Evolutionary conservation across 2,888 invertebrate genomes (phyloP).

Genomic region (Pseudococcus longispinus): DNA sequence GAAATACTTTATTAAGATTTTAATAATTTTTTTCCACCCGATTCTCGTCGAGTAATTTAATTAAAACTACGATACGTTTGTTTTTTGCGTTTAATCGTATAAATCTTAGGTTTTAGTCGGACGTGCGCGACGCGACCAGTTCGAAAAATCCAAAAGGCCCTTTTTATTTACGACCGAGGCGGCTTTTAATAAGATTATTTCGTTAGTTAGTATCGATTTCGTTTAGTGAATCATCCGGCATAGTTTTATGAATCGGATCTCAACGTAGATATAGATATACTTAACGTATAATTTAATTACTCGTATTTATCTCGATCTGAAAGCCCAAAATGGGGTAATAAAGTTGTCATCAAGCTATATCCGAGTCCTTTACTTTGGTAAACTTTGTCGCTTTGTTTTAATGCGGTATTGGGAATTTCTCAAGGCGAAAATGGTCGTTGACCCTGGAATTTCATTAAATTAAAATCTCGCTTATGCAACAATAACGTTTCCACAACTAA

Average conservation of each 20-base stretch:
- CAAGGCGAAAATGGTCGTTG: neutral
- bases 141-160: neutral
- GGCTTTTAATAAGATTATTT: slow-evolving; percentile 3
- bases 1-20: slow-evolving; percentile 24
- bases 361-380: neutral
- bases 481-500: neutral
- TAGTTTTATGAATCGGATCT: neutral
- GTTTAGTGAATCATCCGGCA: neutral
- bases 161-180: neutral
- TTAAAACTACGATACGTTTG: neutral
- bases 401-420: neutral
- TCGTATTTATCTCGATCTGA: neutral
- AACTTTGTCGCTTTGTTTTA: neutral
- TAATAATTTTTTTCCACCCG: neutral
- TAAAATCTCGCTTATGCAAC: neutral
- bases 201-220: neutral
- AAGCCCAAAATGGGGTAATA: neutral
- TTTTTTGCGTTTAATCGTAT: neutral
- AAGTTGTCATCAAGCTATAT: neutral
- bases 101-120: neutral
- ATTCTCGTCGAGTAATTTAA: neutral
- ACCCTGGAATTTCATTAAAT: slow-evolving; percentile 9
- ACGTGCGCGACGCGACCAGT: neutral
- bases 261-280: neutral
- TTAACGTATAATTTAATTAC: neutral